Percentiles rank a stretch among this genome's conserved stretches.
Evolutionary conservation across 2,113 vertebrate genomes (phyloP).

Genomic region (Carlito syrichta): DNA sequence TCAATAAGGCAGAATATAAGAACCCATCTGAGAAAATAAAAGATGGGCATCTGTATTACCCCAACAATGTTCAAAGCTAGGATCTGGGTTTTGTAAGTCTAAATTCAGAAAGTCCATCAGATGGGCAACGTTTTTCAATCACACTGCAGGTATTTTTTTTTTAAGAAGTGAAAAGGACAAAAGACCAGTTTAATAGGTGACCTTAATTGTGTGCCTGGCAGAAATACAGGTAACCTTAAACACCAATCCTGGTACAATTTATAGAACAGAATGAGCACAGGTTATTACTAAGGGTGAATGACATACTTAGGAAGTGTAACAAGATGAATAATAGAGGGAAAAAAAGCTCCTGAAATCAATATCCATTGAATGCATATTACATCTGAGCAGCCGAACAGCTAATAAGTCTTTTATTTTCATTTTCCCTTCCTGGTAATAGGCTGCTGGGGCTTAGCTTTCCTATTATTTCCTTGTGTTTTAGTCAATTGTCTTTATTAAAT

Average conservation of each 20-base stretch:
- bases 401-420: conserved; percentile 7
- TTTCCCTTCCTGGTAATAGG: conserved; percentile 36
- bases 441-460: background rate
- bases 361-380: background rate
- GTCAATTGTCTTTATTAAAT: conserved; percentile 54
- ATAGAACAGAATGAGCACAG: conserved; percentile 50
- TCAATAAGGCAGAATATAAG: background rate
- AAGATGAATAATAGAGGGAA: background rate
- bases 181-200: conserved; percentile 52
- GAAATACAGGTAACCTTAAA: conserved; percentile 38
- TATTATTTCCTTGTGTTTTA: conserved; percentile 58
- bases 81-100: background rate
- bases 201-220: conserved; percentile 35
- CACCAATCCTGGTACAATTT: conserved; percentile 14
- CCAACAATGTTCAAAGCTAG: background rate
- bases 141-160: background rate
- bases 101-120: conserved; percentile 23
- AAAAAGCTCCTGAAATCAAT: background rate
- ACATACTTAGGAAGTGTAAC: conserved; percentile 45
- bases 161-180: conserved; percentile 50
- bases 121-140: conserved; percentile 7
- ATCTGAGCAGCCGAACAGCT: background rate
- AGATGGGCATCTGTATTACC: background rate
- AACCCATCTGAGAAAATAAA: conserved; percentile 6
- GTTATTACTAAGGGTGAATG: conserved; percentile 46